phyloP scores from a whole-genome alignment of 2,113 vertebrate species.

The Apaloderma vittatum region DNA sequence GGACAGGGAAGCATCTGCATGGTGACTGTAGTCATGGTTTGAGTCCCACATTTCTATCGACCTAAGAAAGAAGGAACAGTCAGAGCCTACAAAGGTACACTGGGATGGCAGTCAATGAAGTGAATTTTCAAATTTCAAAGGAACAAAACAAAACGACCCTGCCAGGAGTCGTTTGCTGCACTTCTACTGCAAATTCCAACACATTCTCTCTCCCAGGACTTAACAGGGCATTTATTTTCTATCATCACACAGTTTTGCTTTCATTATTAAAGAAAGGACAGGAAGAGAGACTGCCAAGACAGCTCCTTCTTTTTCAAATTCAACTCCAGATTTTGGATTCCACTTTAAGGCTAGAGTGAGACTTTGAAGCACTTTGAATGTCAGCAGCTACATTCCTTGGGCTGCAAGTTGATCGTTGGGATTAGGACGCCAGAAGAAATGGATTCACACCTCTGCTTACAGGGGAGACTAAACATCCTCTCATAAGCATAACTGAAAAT shows the following conservation, averaged over 20 bases:
- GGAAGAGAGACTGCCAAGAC: not conserved
- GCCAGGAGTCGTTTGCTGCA: not conserved
- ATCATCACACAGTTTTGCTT: not conserved
- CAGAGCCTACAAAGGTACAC: not conserved
- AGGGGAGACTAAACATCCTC: not conserved
- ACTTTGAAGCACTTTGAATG: not conserved
- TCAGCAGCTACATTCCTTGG: not conserved
- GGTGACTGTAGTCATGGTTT: slow-evolving; percentile 53
- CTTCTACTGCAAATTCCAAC: not conserved
- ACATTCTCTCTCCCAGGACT: not conserved
- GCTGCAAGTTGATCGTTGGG: not conserved
- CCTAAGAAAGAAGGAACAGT: slow-evolving; percentile 75
- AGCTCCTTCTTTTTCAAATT: not conserved
- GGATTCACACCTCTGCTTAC: not conserved
- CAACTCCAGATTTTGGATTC: not conserved
- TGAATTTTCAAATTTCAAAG: not conserved
- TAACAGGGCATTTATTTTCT: not conserved
- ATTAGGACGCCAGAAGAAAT: not conserved
- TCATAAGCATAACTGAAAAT: not conserved
- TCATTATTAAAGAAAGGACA: not conserved
- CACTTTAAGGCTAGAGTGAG: not conserved
- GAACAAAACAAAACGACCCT: not conserved
- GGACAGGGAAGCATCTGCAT: slow-evolving; percentile 47
- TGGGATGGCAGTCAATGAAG: not conserved
- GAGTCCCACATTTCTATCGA: slow-evolving; percentile 77